Percentiles rank a stretch among this genome's conserved stretches.
These are phyloP conservation scores for Tryphoninae sp. DNA, from an alignment of 2,888 invertebrate species.

Conservation along the genomic window DNA sequence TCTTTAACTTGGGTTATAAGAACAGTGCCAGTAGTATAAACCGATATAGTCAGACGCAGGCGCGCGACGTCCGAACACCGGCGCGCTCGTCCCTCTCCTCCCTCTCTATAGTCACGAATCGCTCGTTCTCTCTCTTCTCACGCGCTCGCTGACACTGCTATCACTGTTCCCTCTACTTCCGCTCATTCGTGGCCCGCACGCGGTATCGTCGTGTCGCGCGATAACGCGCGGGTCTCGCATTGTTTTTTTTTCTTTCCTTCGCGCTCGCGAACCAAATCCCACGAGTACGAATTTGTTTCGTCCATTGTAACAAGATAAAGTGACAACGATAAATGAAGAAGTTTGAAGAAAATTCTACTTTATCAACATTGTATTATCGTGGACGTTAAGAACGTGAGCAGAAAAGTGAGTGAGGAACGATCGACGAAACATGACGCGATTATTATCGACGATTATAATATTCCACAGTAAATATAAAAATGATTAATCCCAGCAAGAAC, in stretches of 20 bases:
- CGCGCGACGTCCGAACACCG: constrained; percentile 52
- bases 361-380: no score
- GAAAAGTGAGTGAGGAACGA: no score
- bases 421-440: no score
- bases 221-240: constrained; percentile 23
- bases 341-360: no score
- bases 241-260: not conserved
- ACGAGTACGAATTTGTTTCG: not conserved
- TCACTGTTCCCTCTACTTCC: constrained; percentile 21
- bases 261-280: not conserved
- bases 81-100: constrained; percentile 34
- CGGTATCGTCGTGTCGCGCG: constrained; percentile 65
- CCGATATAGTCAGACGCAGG: constrained; percentile 58
- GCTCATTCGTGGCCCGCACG: constrained; percentile 72
- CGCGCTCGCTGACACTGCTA: not conserved
- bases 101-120: not conserved
- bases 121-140: not conserved
- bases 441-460: not conserved
- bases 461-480: not conserved
- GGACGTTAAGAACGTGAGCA: no score
- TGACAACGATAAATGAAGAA: no score
- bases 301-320: no score
- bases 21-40: constrained; percentile 38
- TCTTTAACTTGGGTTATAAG: constrained; percentile 3
- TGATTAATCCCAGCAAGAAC: not conserved